Evolutionary conservation across 2,113 vertebrate species (phyloP).

Genomic region (Xiphophorus couchianus): DNA sequence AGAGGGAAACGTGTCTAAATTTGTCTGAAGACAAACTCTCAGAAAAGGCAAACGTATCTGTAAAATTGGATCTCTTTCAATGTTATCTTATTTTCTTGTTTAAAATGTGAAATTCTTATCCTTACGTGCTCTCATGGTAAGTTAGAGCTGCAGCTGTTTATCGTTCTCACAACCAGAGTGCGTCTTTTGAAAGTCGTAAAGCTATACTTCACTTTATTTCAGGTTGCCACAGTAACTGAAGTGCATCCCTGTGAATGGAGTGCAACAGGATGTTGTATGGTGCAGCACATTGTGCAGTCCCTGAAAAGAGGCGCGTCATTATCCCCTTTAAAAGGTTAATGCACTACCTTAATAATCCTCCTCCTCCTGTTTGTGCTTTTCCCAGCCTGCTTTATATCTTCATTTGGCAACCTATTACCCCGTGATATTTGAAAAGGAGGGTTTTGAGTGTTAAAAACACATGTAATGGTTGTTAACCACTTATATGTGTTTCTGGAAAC

Average conservation of each 20-base stretch:
- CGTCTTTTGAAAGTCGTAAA: constrained; percentile 35
- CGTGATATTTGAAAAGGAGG: constrained; percentile 17
- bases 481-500: constrained; percentile 14
- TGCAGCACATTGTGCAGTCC: constrained; percentile 17
- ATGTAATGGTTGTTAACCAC: constrained; percentile 11
- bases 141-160: background rate
- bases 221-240: constrained; percentile 62
- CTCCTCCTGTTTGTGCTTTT: constrained; percentile 27
- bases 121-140: background rate
- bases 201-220: constrained; percentile 1
- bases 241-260: constrained; percentile 31
- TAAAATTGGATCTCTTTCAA: no score
- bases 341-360: constrained; percentile 48
- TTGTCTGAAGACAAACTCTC: background rate
- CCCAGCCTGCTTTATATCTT: constrained; percentile 30
- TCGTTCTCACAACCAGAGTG: background rate
- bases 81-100: background rate
- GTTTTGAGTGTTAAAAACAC: constrained; percentile 37
- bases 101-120: background rate
- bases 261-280: constrained; percentile 28
- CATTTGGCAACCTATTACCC: constrained; percentile 36
- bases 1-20: background rate
- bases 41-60: background rate
- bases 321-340: constrained; percentile 63
- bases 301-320: constrained; percentile 55